Evolutionary conservation across 2,113 vertebrate species (phyloP), one percentile per base, ranked within the genome.

Genomic region (Macquaria australasica): DNA sequence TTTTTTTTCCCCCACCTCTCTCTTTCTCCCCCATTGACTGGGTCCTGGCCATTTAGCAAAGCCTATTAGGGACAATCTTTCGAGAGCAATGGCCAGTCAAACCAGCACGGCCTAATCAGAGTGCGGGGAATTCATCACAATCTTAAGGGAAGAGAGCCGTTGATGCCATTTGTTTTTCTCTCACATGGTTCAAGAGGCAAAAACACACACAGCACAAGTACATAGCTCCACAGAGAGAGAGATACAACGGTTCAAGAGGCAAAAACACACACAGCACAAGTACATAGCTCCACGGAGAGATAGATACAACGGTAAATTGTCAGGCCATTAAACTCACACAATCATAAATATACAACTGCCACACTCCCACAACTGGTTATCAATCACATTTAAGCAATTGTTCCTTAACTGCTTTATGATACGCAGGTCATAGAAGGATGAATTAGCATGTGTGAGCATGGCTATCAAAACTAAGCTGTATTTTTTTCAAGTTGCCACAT

Each of bases 61-160:
- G 83, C 87, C 87, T 73, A 89, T 93, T 90, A 91, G 77, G 45
- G 63, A 31, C 78, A 43, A 81, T 89, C 84, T 88, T 82, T 59
- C 4, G 58, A 87, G 84, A 88, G 78, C 81, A 86, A 79, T 23
- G 83, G 48, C 74, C 88, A 73, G 83, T 86, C 81, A 74, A 68
- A 87, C 23, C 71, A 81, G 66, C 43, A 8, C 16, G 6, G 84
- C 62, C 81, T 89, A 90, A 89, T 89, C 67, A 70, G 85, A 71
- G 83, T 56, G 21, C 55, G 56, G 88, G 85, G 90, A 88, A 88
- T 91, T 75, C 75, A 83, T 87, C 68, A 75, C 56, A 48, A 60
- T 83, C 76, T 87, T 82, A 50, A 79, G 56, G 71, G 72, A 82
- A 82, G 62, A 50, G 62, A 84, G 48, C 41, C 21, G 77, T 41